Evolutionary conservation across 2,888 invertebrate species (phyloP), one percentile per base, ranked within the genome.

Genomic region (Cremastobaeus sp.): DNA sequence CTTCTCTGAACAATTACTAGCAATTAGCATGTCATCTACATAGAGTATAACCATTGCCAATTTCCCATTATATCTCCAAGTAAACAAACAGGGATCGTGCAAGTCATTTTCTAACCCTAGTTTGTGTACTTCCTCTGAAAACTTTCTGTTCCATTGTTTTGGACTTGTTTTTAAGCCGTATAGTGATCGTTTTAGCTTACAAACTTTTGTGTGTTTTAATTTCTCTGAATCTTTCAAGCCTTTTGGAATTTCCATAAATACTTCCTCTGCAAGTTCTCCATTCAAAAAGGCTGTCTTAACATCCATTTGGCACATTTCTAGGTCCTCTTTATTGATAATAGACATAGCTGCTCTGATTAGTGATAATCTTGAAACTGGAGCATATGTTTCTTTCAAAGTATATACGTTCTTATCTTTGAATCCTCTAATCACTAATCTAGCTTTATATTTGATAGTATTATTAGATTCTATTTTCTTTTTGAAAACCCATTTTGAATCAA

Each of bases 231-330:
- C 35, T 5, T n/a, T n/a, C 4, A 41, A 20, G 3, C 41, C 41
- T 20, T 41, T 41, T 14, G 78, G 78, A 1, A 72, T 72, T 72
- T 76, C 70, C 70, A 75, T 77, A 8, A 34, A 59, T n/a, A 68
- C 43, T 14, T 60, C 68, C 15, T 74, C 68, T 18, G 50, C 52
- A 18, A 65, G 28, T 20, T 43, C 52, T 65, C 73, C 75, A 37
- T 75, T 57, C 9, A 76, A 12, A 30, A 78, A 77, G 1, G 78
- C 76, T 28, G 78, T 77, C 41, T 77, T 77, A 0, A 74, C 78
- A 25, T 78, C n/a, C n/a, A n/a, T n/a, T n/a, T n/a, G n/a, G n/a
- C n/a, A n/a, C n/a, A n/a, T n/a, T n/a, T n/a, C n/a, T 74, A 77
- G 37, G 18, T 76, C 41, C 11, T 41, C 41, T 41, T 41, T 41